phyloP scores from a whole-genome alignment of 2,113 vertebrate genomes.

The Carollia perspicillata region DNA sequence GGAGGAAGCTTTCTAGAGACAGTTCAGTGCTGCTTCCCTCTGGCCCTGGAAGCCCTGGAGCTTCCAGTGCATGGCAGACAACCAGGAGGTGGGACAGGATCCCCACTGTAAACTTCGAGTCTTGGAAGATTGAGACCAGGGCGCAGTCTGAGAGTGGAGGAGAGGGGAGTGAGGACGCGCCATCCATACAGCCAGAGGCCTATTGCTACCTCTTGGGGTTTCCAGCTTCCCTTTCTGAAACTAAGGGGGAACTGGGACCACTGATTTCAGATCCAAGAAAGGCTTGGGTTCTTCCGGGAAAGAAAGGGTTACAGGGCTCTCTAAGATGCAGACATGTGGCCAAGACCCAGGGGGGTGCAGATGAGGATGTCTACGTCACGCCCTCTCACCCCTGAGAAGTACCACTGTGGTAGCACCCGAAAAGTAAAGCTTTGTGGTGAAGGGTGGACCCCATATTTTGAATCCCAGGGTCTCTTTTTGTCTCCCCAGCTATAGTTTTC shows the following conservation, averaged over 20 bases:
- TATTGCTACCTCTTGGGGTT: background rate
- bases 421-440: background rate
- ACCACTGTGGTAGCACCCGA: background rate
- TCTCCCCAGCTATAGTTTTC: background rate
- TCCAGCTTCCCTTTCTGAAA: background rate
- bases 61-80: background rate
- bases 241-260: background rate
- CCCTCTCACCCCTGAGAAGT: background rate
- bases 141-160: background rate
- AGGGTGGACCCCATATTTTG: background rate
- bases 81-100: background rate
- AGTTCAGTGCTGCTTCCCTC: background rate
- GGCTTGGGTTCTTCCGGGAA: background rate
- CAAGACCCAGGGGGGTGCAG: background rate
- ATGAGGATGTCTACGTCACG: background rate
- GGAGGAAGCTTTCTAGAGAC: background rate
- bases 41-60: background rate
- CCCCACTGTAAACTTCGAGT: fast-evolving
- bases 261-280: background rate
- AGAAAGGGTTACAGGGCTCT: background rate
- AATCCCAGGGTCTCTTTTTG: background rate
- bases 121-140: background rate
- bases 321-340: background rate
- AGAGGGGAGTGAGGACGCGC: too few species aligned
- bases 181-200: background rate